Evolutionary conservation across 2,888 invertebrate genomes (phyloP).

Genomic region (Dromius quadrimaculatus): DNA sequence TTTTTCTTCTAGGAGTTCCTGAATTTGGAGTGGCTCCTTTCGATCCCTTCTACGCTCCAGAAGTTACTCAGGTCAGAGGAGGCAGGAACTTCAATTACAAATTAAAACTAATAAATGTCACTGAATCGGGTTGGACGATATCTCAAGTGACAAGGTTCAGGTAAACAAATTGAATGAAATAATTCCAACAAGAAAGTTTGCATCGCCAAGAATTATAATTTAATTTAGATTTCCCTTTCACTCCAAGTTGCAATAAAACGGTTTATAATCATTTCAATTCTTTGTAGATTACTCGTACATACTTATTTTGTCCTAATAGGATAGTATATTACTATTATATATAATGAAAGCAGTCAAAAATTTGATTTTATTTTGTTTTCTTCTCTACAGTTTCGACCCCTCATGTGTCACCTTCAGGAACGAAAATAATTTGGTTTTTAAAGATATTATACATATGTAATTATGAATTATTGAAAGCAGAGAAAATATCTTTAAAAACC

Average conservation of each 20-base stretch:
- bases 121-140: conserved; percentile 81
- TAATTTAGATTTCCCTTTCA: conserved; percentile 45
- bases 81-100: conserved; percentile 76
- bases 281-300: too few species aligned
- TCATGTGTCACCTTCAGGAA: too few species aligned
- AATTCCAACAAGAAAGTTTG: conserved; percentile 39
- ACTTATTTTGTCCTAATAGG: too few species aligned
- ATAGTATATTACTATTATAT: too few species aligned
- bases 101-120: conserved; percentile 78
- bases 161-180: conserved; percentile 65
- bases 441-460: too few species aligned
- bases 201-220: conserved; percentile 9
- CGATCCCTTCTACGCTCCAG: conserved; percentile 81
- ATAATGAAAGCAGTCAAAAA: too few species aligned
- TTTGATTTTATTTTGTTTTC: too few species aligned
- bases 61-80: conserved; percentile 75
- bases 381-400: too few species aligned
- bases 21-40: conserved; percentile 80
- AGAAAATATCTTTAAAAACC: too few species aligned
- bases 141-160: conserved; percentile 83
- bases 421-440: too few species aligned
- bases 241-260: conserved; percentile 40
- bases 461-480: too few species aligned
- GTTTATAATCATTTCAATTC: conserved; percentile 14
- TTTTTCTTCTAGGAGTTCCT: conserved; percentile 73